A percentile compares a stretch with the other conserved stretches of the same genome.
Conservation (phyloP, 2,113 vertebrate genomes). For the human (Homo sapiens) region GRCh38 chr16:74481001-74481500, state of each 20-base stretch:
- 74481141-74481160: not conserved
- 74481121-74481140: not conserved
- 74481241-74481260: not conserved
- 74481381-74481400: not conserved
- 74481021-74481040: not conserved
- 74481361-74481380: not conserved
- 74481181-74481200: not conserved
- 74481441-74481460: not conserved
- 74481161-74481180: conserved; percentile 35
- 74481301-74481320: not conserved
- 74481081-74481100: not conserved
- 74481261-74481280: conserved; percentile 25
- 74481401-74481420: not conserved
- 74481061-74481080: not conserved
- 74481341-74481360: not conserved
- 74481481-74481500: not conserved
- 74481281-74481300: not conserved
- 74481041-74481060: not conserved
- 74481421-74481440: not conserved
- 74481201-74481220: not conserved
- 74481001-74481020: not conserved
- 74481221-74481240: not conserved
- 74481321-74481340: not conserved
- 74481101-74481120: not conserved
- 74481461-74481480: not conserved